phyloP scores from a whole-genome alignment of 2,113 vertebrate genomes.

The Epinephelus moara region DNA sequence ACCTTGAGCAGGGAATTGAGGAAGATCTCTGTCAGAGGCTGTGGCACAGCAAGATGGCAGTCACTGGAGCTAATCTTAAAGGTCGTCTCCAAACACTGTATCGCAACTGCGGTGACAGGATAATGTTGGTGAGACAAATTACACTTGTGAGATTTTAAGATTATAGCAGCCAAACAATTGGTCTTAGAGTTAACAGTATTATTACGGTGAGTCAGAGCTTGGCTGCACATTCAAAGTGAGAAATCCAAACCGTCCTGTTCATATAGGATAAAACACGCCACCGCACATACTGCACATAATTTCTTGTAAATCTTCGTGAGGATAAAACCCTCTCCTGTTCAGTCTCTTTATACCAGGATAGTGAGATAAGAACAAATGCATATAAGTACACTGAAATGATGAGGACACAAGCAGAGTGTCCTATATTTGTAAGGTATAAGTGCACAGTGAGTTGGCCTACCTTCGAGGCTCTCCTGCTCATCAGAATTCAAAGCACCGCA shows the following conservation, averaged over 20 bases:
- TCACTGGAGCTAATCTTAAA: constrained; percentile 95
- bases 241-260: neutral
- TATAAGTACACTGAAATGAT: neutral
- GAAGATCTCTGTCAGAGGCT: constrained; percentile 94
- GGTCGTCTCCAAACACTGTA: constrained; percentile 98
- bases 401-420: neutral
- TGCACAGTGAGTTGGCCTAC: constrained; percentile 74
- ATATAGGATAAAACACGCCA: neutral
- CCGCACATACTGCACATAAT: neutral
- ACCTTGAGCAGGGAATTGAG: constrained; percentile 93
- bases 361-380: neutral
- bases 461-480: constrained; percentile 98
- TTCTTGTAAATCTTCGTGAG: neutral
- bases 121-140: no score
- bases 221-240: constrained; percentile 23
- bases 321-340: neutral
- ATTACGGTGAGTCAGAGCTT: constrained; percentile 36
- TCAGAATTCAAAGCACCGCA: constrained; percentile 92
- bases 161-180: neutral
- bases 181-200: neutral
- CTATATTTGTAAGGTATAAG: neutral
- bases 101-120: constrained; percentile 86
- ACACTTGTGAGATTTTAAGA: neutral
- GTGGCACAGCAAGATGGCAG: constrained; percentile 90
- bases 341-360: neutral